Base-by-base conservation (phyloP, 2,113 vertebrate genomes). In the Microtus ochrogaster region DNA sequence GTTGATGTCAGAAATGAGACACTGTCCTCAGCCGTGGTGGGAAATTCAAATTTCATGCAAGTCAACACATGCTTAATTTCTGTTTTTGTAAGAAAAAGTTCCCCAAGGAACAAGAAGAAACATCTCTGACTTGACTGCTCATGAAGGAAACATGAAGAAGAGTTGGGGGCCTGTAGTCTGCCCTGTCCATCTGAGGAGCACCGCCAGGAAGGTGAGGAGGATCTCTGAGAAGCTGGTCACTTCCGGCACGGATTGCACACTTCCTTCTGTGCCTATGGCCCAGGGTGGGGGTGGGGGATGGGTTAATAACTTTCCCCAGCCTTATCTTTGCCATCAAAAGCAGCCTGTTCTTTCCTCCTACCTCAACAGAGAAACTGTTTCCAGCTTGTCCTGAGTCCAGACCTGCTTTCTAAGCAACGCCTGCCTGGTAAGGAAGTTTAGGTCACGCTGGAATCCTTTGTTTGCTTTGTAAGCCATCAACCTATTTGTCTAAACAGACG, bases 391-490 rank as follows among this genome's bases (percentile, higher is more conserved):
- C 26, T 58, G 47, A 81, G 41, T 61, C 41, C 36, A 70, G 47
- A 90, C n/a, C 84, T 96, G 44, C 73, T 96, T 96, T 86, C 84
- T 36, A 68, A 95, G 41, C 39, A n/a, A 49, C 41, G 12, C 3
- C 55, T 76, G 84, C 22, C 83, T 76, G 61, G 24, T 47, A 83
- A 65, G 77, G 36, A 94, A 83, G 72, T 41, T 72, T 81, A 92
- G 19, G 30, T 92, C 58, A 24, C 30, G 39, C 72, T 41, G 9
- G 49, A 70, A 81, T 89, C 49, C 82, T 47, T 90, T 76, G 85
- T 96, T 94, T 91, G 84, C 84, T 79, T 39, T 96, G 14, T 81
- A 92, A 91, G 94, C 61, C 65, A 26, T 41, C 55, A 72, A 70
- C 41, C 41, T 74, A 63, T 88, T 91, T 92, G 82, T 55, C 58